Conservation (phyloP, 2,888 invertebrate genomes). For the Trachelus troglodyta region DNA sequence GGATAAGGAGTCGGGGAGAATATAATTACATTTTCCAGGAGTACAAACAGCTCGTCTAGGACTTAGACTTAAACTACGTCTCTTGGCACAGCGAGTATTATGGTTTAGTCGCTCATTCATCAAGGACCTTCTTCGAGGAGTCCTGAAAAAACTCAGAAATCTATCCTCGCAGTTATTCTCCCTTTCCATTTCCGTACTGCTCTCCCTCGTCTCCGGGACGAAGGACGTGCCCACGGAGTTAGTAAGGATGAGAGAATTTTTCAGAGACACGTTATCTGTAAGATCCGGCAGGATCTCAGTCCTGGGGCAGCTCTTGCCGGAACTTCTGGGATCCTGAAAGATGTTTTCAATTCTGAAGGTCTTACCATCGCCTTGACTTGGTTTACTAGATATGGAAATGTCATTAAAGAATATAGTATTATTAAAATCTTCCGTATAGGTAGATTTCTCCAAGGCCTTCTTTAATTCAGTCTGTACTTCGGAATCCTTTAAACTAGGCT, state of each 20-base stretch:
- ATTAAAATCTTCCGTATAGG: conserved; percentile 28
- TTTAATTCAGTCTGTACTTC: conserved; percentile 48
- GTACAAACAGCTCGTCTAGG: neutral
- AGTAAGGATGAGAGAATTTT: conserved; percentile 46
- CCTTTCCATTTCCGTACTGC: conserved; percentile 29
- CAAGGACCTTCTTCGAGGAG: neutral
- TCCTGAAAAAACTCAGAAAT: neutral
- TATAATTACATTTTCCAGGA: neutral
- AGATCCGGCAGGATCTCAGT: conserved; percentile 28
- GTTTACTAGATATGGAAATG: conserved; percentile 23
- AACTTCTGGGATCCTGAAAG: conserved; percentile 42
- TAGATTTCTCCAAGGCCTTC: conserved; percentile 24
- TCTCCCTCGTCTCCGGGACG: conserved; percentile 36
- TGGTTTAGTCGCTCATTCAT: neutral
- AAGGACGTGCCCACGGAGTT: conserved; percentile 51
- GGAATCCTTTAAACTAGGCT: conserved; percentile 29
- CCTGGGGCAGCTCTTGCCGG: conserved; percentile 21
- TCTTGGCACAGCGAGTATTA: conserved; percentile 25
- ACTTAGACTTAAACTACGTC: conserved; percentile 24
- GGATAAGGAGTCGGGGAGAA: neutral
- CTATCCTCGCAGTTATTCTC: neutral
- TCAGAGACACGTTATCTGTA: conserved; percentile 22
- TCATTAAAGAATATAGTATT: conserved; percentile 27
- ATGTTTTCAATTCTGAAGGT: conserved; percentile 55
- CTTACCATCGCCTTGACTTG: conserved; percentile 45